phyloP scores from a whole-genome alignment of 2,113 vertebrate genomes.

The Elachura formosa region DNA sequence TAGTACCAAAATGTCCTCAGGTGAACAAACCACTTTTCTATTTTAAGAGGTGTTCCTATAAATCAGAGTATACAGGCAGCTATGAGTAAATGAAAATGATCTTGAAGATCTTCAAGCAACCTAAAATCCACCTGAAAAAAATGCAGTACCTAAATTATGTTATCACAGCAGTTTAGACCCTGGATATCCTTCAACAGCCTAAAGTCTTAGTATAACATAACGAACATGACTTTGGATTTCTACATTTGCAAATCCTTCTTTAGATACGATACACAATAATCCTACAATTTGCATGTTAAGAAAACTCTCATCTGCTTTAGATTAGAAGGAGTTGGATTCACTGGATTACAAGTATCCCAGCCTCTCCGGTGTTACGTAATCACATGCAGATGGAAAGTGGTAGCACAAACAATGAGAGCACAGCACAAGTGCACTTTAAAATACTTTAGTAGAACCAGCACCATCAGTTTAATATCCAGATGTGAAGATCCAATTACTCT shows the following conservation, averaged over 20 bases:
- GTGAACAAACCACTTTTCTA: background rate
- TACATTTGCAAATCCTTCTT: slow-evolving; percentile 18
- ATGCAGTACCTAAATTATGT: background rate
- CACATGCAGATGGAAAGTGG: slow-evolving; percentile 55
- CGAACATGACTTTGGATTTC: background rate
- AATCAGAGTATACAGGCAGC: background rate
- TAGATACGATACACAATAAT: slow-evolving; percentile 47
- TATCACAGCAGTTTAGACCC: background rate
- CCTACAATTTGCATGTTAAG: slow-evolving; percentile 36
- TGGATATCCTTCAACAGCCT: background rate
- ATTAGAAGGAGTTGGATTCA: slow-evolving; percentile 60
- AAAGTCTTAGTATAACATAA: background rate
- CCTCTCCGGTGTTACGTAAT: slow-evolving; percentile 49
- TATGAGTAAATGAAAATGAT: background rate
- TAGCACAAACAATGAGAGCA: background rate
- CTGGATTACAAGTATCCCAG: slow-evolving; percentile 54
- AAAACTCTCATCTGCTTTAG: slow-evolving; percentile 65
- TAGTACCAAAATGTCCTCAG: background rate
- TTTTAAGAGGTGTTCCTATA: background rate
- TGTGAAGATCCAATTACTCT: background rate
- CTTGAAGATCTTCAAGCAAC: background rate
- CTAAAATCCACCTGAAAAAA: background rate
- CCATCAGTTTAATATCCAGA: slow-evolving; percentile 47
- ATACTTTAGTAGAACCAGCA: background rate
- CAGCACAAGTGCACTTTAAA: background rate